Evolutionary conservation across 2,888 invertebrate genomes (phyloP).

Genomic region (Athripsodes cinereus): DNA sequence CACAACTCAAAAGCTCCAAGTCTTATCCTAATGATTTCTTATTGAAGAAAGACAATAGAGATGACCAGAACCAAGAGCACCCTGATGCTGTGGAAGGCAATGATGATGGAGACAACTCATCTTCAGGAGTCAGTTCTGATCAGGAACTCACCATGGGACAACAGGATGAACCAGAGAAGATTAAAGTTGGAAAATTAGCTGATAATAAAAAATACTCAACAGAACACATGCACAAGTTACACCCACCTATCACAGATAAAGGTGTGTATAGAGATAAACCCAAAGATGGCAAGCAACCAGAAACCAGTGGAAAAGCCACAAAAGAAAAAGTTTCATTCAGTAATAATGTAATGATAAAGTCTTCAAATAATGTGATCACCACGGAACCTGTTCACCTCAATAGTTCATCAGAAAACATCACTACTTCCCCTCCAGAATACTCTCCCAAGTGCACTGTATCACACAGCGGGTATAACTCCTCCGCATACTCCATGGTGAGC

Average conservation of each 20-base stretch:
- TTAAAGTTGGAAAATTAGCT: slow-evolving; percentile 17
- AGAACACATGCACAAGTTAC: slow-evolving; percentile 31
- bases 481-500: slow-evolving; percentile 35
- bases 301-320: slow-evolving; percentile 28
- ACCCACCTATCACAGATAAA: slow-evolving; percentile 33
- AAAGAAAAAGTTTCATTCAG: slow-evolving; percentile 42
- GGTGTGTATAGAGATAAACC: slow-evolving; percentile 25
- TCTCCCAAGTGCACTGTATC: slow-evolving; percentile 11
- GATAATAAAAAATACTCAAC: slow-evolving; percentile 23
- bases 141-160: slow-evolving; percentile 63
- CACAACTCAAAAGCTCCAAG: slow-evolving; percentile 77
- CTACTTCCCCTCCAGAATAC: slow-evolving; percentile 25
- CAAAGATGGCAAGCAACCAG: slow-evolving; percentile 22
- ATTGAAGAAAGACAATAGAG: slow-evolving; percentile 42
- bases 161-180: slow-evolving; percentile 35
- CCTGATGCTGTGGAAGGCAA: slow-evolving; percentile 36
- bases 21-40: slow-evolving; percentile 81
- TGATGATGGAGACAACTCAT: slow-evolving; percentile 84
- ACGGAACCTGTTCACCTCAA: slow-evolving; percentile 45
- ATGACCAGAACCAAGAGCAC: slow-evolving; percentile 30
- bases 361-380: slow-evolving; percentile 48
- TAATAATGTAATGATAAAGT: slow-evolving; percentile 47
- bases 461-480: slow-evolving; percentile 36
- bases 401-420: slow-evolving; percentile 39
- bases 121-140: slow-evolving; percentile 83